Conservation (phyloP, 1,140 invertebrate species). For the Drosophila lacertosa region DNA sequence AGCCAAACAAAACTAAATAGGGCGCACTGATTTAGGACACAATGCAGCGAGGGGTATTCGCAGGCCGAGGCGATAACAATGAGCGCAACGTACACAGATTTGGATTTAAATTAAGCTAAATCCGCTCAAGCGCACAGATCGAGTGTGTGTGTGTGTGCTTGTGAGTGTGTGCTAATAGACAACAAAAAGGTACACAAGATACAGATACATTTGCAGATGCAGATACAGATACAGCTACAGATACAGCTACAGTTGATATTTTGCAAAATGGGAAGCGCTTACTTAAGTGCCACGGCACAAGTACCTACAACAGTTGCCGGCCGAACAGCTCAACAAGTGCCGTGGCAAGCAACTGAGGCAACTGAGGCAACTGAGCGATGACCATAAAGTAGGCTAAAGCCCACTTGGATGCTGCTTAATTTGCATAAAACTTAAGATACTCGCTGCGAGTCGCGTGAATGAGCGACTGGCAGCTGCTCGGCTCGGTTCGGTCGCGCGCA, state of each 20-base stretch:
- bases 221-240: conserved; percentile 16
- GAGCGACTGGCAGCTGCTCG: conserved; percentile 74
- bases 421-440: conserved; percentile 78
- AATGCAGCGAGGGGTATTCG: conserved; percentile 8
- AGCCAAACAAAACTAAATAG: conserved; percentile 47
- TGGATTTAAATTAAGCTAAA: conserved; percentile 83
- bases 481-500: conserved; percentile 73
- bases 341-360: conserved; percentile 25
- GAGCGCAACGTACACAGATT: conserved; percentile 63
- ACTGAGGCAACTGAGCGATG: conserved; percentile 70
- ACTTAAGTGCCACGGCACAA: conserved; percentile 65
- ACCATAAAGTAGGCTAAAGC: conserved; percentile 79
- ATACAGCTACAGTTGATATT: conserved; percentile 35
- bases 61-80: conserved; percentile 43
- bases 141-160: conserved; percentile 31
- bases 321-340: conserved; percentile 47
- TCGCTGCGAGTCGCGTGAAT: conserved; percentile 64
- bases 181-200: conserved; percentile 75
- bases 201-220: conserved; percentile 32
- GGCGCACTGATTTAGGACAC: conserved; percentile 22
- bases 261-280: conserved; percentile 66
- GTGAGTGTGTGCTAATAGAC: conserved; percentile 66
- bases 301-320: conserved; percentile 43
- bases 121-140: conserved; percentile 66
- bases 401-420: conserved; percentile 66